Percentiles rank a stretch among this genome's conserved stretches.
These are phyloP conservation scores for Parnassius apollo DNA, from an alignment of 2,888 invertebrate species.

Conservation along the genomic window DNA sequence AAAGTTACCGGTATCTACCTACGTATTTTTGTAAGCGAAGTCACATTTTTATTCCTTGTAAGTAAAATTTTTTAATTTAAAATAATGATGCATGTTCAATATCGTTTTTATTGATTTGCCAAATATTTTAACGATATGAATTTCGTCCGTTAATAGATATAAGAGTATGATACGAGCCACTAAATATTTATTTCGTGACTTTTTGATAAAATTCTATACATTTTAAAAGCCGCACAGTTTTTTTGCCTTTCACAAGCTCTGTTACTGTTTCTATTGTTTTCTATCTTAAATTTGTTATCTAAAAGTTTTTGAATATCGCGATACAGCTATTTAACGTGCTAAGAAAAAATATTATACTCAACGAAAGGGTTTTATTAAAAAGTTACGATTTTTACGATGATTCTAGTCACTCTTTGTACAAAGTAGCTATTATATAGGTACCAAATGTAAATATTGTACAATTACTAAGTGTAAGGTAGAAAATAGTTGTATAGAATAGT, in stretches of 20 bases:
- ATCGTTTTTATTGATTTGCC: constrained; percentile 19
- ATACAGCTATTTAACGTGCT: constrained; percentile 1
- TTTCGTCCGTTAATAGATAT: constrained; percentile 29
- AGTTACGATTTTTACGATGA: constrained; percentile 39
- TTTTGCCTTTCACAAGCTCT: constrained; percentile 28
- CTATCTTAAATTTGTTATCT: background rate
- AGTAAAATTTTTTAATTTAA: constrained; percentile 7
- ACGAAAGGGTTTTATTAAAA: constrained; percentile 26
- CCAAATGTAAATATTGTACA: constrained; percentile 44
- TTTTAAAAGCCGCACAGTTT: constrained; percentile 33
- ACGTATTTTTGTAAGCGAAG: constrained; percentile 24
- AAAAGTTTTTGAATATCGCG: background rate
- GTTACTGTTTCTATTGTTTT: constrained; percentile 29
- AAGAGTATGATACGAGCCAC: constrained; percentile 36
- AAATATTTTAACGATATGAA: constrained; percentile 23
- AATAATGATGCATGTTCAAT: constrained; percentile 15
- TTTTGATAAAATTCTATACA: constrained; percentile 31
- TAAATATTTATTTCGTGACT: constrained; percentile 33
- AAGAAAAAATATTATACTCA: background rate
- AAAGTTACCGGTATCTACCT: constrained; percentile 26
- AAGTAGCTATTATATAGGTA: constrained; percentile 49
- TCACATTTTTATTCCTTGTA: constrained; percentile 13
- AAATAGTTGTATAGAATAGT: constrained; percentile 29
- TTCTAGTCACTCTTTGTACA: constrained; percentile 77
- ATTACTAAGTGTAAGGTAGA: constrained; percentile 43